Evolutionary conservation across 2,888 invertebrate genomes (phyloP).

Genomic region (Lissonota sp.): DNA sequence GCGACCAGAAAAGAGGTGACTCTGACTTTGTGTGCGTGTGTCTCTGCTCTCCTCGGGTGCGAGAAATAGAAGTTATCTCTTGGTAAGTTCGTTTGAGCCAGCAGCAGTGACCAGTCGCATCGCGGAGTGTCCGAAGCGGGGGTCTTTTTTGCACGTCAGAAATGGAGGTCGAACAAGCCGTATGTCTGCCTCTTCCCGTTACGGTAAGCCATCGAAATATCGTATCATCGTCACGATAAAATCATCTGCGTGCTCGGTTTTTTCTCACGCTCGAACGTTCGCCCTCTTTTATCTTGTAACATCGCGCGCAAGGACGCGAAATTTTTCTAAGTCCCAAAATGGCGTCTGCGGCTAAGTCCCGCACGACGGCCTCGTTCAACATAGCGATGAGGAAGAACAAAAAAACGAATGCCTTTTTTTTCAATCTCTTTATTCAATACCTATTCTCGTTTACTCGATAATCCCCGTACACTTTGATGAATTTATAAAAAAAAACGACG

Average conservation of each 20-base stretch:
- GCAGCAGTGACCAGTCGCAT: conserved; percentile 60
- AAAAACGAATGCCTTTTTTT: conserved; percentile 6
- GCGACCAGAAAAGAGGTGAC: conserved; percentile 47
- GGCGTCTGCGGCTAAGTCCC: conserved; percentile 92
- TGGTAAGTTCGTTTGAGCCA: conserved; percentile 72
- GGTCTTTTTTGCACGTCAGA: conserved; percentile 70
- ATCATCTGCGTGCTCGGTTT: conserved; percentile 69
- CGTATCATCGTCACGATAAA: conserved; percentile 8
- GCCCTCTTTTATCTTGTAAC: conserved; percentile 85
- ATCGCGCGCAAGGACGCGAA: conserved; percentile 84
- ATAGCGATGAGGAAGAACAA: not conserved
- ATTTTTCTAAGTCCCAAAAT: conserved; percentile 94
- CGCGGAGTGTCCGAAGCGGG: conserved; percentile 27
- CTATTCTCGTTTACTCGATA: not conserved
- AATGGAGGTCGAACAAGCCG: conserved; percentile 81
- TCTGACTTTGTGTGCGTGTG: conserved; percentile 31
- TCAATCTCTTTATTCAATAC: not conserved
- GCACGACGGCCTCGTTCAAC: conserved; percentile 58
- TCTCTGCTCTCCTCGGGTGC: conserved; percentile 47
- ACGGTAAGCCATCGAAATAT: conserved; percentile 75
- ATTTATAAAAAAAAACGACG: conserved; percentile 10
- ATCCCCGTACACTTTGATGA: too few species aligned
- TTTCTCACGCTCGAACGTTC: conserved; percentile 59
- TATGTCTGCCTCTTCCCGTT: conserved; percentile 74
- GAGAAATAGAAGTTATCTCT: conserved; percentile 50